These are phyloP conservation scores for Pilophorus perplexus DNA, from an alignment of 2,888 invertebrate genomes.

Conservation along the genomic window DNA sequence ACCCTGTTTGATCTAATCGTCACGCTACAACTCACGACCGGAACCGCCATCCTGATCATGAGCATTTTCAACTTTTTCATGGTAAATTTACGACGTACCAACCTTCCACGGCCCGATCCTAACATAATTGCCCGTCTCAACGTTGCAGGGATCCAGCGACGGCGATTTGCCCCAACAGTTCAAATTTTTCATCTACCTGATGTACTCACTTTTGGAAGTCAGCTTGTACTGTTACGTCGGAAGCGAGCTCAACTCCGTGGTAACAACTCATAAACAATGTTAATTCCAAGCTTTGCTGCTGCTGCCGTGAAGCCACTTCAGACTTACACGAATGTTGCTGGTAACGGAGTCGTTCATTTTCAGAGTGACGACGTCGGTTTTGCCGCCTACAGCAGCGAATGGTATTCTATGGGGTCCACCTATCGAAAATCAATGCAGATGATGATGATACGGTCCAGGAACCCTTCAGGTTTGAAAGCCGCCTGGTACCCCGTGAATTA, in stretches of 20 bases:
- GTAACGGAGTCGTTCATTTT: constrained; percentile 3
- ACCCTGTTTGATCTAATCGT: not conserved
- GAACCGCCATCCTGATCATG: constrained; percentile 18
- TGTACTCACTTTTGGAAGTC: constrained; percentile 26
- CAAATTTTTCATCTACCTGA: constrained; percentile 18
- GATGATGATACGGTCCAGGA: constrained; percentile 26
- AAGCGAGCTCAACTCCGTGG: constrained; percentile 4
- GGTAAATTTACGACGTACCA: not conserved
- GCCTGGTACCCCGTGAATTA: constrained; percentile 24
- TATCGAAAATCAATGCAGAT: constrained; percentile 16
- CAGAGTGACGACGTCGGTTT: constrained; percentile 26
- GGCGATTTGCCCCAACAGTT: not conserved
- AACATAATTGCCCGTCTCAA: too few relatives aligned
- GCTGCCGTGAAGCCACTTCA: too few relatives aligned
- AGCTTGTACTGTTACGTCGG: constrained; percentile 13
- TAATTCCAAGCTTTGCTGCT: too few relatives aligned
- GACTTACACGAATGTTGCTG: too few relatives aligned
- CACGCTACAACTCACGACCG: constrained; percentile 8
- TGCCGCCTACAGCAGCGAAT: constrained; percentile 36
- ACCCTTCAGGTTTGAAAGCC: constrained; percentile 8
- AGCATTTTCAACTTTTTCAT: constrained; percentile 25
- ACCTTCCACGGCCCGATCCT: not conserved
- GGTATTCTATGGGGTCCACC: constrained; percentile 1
- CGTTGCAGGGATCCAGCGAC: constrained; percentile 4
- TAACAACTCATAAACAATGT: not conserved